These are phyloP conservation scores for Callocephalon fimbriatum DNA, from an alignment of 2,113 vertebrate species.

Conservation along the genomic window DNA sequence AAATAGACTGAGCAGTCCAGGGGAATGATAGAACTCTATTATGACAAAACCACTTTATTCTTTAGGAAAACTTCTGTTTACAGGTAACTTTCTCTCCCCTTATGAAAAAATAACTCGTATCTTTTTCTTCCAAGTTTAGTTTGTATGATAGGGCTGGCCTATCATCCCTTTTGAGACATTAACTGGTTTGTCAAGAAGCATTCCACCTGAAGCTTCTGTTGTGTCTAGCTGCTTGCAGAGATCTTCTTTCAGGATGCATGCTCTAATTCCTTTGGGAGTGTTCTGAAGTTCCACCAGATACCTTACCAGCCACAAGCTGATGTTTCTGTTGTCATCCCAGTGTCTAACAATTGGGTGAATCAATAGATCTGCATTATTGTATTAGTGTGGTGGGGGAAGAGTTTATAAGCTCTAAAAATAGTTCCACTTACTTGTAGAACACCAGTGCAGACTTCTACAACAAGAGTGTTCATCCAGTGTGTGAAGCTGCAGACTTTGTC, in stretches of 20 bases:
- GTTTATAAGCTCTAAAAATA: not conserved
- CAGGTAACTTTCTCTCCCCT: not conserved
- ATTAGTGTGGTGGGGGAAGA: not conserved
- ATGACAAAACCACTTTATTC: not conserved
- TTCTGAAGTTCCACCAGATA: not conserved
- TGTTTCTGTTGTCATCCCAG: not conserved
- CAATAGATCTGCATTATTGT: rapidly evolving
- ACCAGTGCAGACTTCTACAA: not conserved
- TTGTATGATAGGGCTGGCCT: not conserved
- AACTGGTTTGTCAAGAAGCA: not conserved
- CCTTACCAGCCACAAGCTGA: not conserved
- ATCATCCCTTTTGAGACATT: not conserved
- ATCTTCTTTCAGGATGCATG: not conserved
- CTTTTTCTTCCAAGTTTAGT: not conserved
- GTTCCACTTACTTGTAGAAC: not conserved
- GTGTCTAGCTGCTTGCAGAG: not conserved
- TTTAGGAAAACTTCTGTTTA: not conserved
- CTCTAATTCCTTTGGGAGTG: not conserved
- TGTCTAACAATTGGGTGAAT: not conserved
- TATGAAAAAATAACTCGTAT: rapidly evolving
- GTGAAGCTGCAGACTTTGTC: not conserved
- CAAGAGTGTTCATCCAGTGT: not conserved
- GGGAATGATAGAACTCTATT: not conserved
- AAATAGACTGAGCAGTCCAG: not conserved
- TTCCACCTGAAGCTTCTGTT: not conserved